These are phyloP conservation scores for Falco novaeseelandiae DNA, from an alignment of 2,797 vertebrate species.

Conservation along the genomic window DNA sequence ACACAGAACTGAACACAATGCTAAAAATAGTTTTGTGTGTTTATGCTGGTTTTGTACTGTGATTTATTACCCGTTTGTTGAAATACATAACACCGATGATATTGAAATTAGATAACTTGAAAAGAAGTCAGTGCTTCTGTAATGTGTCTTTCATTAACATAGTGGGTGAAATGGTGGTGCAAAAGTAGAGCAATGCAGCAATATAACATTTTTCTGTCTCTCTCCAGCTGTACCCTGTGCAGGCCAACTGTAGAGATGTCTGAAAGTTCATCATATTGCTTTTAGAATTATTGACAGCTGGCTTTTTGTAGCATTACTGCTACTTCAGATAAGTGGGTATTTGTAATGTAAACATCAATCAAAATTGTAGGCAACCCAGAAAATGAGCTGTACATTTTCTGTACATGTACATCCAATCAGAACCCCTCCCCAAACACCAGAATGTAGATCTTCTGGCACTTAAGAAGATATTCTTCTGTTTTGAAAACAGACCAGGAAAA, in stretches of 20 bases:
- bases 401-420: background rate
- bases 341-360: background rate
- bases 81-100: background rate
- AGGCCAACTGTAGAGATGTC: background rate
- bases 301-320: background rate
- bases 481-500: background rate
- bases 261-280: background rate
- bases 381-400: background rate
- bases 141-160: background rate
- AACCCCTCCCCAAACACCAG: background rate
- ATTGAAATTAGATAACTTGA: background rate
- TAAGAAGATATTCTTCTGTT: background rate
- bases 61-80: background rate
- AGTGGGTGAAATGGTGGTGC: background rate
- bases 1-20: background rate
- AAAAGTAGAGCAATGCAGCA: background rate
- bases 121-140: background rate
- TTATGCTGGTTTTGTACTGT: background rate
- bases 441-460: background rate
- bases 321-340: background rate
- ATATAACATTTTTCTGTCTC: background rate
- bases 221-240: background rate
- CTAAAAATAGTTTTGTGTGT: background rate
- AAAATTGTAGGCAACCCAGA: background rate
- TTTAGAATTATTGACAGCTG: background rate